Base-by-base conservation (phyloP, 2,797 vertebrate species). In the Lutjanus campechanus region DNA sequence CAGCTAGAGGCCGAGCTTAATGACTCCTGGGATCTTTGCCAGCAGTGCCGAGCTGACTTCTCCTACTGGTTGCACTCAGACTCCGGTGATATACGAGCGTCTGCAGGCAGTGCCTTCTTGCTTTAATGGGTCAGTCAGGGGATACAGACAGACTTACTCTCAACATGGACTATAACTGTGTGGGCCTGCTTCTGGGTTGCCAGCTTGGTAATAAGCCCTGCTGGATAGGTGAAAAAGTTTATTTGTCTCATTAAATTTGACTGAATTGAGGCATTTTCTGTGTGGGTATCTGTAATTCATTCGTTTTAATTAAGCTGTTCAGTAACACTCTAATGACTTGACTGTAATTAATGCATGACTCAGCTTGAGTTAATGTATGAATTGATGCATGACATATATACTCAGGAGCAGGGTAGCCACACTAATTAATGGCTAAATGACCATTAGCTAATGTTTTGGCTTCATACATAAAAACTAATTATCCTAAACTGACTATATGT, bases 11-110 rank as follows among this genome's bases (percentile, higher is more conserved):
- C 41, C 22, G 8, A 43, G 61, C 50, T 66, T 73, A 86, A 81
- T 77, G 82, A 64, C 68, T 85, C 58, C 50, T 44, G 69, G 85
- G 84, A 85, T 62, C 54, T 70, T 66, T 64, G 81, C 89, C 84
- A 87, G 67, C 19, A 15, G 73, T 8, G 53, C 11, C 0, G 20
- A 72, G 54, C 81, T 60, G 7, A 43, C 8, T 46, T 53, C 29
- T 60, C 41, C 69, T 22, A 36, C 76, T 41, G 62, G 77, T 76
- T 50, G 20, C 65, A 1, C 51, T 87, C 49, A 67, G 43, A 47
- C 55, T 72, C 13, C 20, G 29, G 77, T 86, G 79, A 83, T 81
- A 47, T n/a, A 77, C 11, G 64, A 82, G 79, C 7, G 4, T 47
- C 76, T 83, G 81, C 80, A 49, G 79, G 69, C 77, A 19, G 63